Evolutionary conservation across 2,113 vertebrate genomes (phyloP).

Genomic region (Balaenoptera acutorostrata): DNA sequence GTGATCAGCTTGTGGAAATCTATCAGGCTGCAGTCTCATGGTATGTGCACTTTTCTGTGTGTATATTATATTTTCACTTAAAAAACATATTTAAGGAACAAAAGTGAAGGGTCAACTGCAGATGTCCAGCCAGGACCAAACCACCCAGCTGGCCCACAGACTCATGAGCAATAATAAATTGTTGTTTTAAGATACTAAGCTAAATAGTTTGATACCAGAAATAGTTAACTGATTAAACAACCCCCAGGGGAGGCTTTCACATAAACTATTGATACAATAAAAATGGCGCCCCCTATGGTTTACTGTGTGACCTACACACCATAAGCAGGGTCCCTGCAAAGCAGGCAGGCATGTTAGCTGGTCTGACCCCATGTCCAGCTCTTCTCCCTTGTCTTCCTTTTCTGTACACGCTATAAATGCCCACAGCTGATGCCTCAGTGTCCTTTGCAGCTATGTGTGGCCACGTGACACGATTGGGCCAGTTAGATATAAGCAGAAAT

Average conservation of each 20-base stretch:
- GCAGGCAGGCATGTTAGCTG: neutral
- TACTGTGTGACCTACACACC: rapidly evolving
- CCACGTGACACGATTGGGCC: neutral
- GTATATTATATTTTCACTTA: neutral
- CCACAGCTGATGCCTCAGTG: neutral
- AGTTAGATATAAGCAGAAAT: neutral
- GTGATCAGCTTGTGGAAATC: neutral
- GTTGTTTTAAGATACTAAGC: neutral
- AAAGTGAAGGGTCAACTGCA: neutral
- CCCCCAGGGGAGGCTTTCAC: neutral
- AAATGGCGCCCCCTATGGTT: neutral
- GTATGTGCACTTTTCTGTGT: too few relatives aligned
- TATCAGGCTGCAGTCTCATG: neutral
- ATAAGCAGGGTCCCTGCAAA: neutral
- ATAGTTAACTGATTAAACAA: neutral
- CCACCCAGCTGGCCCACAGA: neutral
- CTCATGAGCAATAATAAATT: rapidly evolving
- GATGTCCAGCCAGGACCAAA: neutral
- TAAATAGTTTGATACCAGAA: neutral
- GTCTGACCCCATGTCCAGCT: too few relatives aligned
- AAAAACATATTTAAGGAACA: neutral
- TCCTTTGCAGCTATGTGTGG: neutral
- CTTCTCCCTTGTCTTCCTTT: neutral
- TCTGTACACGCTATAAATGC: neutral
- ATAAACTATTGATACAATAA: too few relatives aligned